Conservation (phyloP, 2,888 invertebrate genomes). For the Parthenolecanium corni region DNA sequence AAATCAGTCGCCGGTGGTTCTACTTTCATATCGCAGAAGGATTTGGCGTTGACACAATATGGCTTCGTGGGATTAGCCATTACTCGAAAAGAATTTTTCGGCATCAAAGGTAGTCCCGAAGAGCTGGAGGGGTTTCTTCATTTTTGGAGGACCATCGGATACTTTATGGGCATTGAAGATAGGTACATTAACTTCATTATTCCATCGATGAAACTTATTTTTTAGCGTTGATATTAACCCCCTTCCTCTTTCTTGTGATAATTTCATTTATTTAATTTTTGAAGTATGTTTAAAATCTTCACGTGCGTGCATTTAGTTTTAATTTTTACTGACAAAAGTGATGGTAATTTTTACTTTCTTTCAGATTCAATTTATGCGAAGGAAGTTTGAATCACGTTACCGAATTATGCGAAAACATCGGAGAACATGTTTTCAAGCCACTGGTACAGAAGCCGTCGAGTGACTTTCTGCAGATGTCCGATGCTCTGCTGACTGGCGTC, state of each 20-base stretch:
- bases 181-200: too few species aligned
- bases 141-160: conserved; percentile 72
- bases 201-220: too few species aligned
- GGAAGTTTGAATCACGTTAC: conserved; percentile 32
- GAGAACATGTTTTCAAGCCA: conserved; percentile 51
- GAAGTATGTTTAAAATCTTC: too few species aligned
- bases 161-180: conserved; percentile 71
- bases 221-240: too few species aligned
- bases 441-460: conserved; percentile 48
- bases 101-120: conserved; percentile 48
- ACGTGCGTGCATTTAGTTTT: too few species aligned
- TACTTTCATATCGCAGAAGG: conserved; percentile 59
- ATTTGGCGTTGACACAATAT: conserved; percentile 75
- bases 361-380: conserved; percentile 37
- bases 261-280: too few species aligned
- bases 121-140: conserved; percentile 67
- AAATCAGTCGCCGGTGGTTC: conserved; percentile 41
- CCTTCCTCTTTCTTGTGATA: too few species aligned
- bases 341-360: not conserved
- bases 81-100: conserved; percentile 51
- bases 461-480: conserved; percentile 54
- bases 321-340: not conserved
- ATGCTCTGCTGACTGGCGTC: conserved; percentile 53
- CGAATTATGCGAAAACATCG: conserved; percentile 50
- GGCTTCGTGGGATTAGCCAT: conserved; percentile 71